Conservation (phyloP, 2,797 vertebrate species). For the Leucoraja ocellata region DNA sequence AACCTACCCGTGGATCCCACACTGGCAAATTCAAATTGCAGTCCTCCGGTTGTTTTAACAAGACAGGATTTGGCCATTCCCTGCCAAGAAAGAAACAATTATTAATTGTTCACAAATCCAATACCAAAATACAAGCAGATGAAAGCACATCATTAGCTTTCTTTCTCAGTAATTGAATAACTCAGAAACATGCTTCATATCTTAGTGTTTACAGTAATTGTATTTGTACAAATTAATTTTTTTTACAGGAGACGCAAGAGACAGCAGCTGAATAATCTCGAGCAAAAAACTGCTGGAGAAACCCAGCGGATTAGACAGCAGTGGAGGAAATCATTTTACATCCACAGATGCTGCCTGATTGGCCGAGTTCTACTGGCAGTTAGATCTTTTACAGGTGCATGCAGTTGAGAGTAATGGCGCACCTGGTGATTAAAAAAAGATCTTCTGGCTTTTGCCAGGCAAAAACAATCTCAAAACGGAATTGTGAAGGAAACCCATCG, state of each 20-base stretch:
- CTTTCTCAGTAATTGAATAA: neutral
- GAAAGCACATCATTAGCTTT: neutral
- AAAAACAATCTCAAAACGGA: neutral
- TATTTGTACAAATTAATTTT: neutral
- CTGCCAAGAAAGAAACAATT: conserved; percentile 61
- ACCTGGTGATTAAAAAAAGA: neutral
- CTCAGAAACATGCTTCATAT: neutral
- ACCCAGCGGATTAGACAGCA: too few species aligned
- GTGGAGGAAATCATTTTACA: too few species aligned
- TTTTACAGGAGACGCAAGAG: neutral
- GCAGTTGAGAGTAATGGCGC: neutral
- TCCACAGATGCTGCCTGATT: too few species aligned
- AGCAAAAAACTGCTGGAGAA: too few species aligned
- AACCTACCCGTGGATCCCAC: conserved; percentile 81
- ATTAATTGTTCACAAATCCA: neutral
- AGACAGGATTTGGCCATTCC: conserved; percentile 81
- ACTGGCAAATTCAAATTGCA: conserved; percentile 80
- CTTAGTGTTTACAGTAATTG: neutral
- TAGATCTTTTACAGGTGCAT: neutral
- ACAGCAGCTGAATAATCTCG: too few species aligned
- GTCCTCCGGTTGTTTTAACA: conserved; percentile 75
- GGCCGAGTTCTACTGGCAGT: too few species aligned
- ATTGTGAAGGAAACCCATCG: neutral
- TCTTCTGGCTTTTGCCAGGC: too few species aligned
- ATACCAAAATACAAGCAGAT: neutral